Percentiles rank a stretch among this genome's conserved stretches.
Conservation (phyloP, 1,140 invertebrate genomes). For the Dendroctonus ponderosae region DNA sequence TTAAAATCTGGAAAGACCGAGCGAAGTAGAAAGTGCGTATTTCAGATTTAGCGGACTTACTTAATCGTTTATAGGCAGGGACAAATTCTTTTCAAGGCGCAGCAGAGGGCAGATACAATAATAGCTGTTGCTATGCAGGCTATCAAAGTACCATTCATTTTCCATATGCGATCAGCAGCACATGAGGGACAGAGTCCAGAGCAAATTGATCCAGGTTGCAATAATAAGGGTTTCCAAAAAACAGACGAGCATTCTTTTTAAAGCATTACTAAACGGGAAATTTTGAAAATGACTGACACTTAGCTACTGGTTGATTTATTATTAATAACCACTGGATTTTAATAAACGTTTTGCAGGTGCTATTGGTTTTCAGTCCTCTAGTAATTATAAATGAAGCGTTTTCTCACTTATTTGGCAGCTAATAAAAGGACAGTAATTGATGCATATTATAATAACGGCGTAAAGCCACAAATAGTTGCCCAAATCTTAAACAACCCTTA, state of each 20-base stretch:
- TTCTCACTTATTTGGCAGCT: too few relatives aligned
- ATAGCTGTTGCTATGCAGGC: slow-evolving; percentile 35
- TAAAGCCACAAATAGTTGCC: too few relatives aligned
- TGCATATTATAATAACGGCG: too few relatives aligned
- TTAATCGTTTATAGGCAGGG: slow-evolving; percentile 16
- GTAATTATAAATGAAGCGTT: too few relatives aligned
- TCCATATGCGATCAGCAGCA: slow-evolving; percentile 14
- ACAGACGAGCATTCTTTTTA: slow-evolving; percentile 9
- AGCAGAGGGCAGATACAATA: slow-evolving; percentile 32
- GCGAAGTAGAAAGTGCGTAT: too few relatives aligned
- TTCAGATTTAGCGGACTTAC: too few relatives aligned
- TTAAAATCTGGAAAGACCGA: too few relatives aligned
- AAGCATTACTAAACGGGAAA: slow-evolving; percentile 1
- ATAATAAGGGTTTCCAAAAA: slow-evolving; percentile 6
- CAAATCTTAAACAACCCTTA: too few relatives aligned
- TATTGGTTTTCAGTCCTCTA: neutral
- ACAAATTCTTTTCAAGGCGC: slow-evolving; percentile 27
- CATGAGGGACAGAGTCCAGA: slow-evolving; percentile 5
- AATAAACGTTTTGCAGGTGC: too few relatives aligned
- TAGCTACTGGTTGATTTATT: neutral
- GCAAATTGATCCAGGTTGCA: slow-evolving; percentile 14
- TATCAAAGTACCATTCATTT: slow-evolving; percentile 36
- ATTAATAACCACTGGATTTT: neutral
- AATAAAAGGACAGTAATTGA: too few relatives aligned
- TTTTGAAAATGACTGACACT: slow-evolving; percentile 24